Percentiles rank a stretch among this genome's conserved stretches.
Evolutionary conservation across 2,113 vertebrate species (phyloP).

Genomic region (Hoplias malabaricus): DNA sequence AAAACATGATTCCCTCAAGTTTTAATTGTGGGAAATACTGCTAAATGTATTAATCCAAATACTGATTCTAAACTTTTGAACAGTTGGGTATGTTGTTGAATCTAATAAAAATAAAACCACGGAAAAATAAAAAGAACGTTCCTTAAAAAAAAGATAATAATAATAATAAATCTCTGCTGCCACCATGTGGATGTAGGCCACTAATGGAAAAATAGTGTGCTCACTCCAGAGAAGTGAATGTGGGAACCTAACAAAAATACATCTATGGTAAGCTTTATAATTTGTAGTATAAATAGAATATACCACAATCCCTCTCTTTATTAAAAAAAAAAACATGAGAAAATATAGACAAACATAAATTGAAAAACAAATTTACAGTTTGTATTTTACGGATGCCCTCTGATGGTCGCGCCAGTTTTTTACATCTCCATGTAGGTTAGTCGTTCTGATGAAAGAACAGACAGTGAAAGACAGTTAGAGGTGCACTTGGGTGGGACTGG

Average conservation of each 20-base stretch:
- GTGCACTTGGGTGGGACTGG: background rate
- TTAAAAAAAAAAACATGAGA: background rate
- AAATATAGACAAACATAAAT: background rate
- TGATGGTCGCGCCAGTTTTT: background rate
- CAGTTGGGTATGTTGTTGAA: too few relatives aligned
- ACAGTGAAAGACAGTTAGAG: conserved; percentile 18
- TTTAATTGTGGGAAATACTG: too few relatives aligned
- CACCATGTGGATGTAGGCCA: background rate
- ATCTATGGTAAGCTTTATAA: too few relatives aligned
- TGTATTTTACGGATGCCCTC: too few relatives aligned
- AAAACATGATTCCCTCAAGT: too few relatives aligned
- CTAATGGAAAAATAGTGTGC: background rate
- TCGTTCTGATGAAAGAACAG: conserved; percentile 35
- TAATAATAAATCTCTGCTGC: background rate
- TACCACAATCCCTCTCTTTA: too few relatives aligned
- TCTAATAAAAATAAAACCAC: too few relatives aligned
- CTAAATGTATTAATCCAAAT: too few relatives aligned
- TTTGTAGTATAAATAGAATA: too few relatives aligned
- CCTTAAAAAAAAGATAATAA: background rate
- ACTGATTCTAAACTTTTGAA: too few relatives aligned
- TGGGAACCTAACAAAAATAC: background rate
- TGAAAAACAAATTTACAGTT: too few relatives aligned
- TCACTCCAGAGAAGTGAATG: background rate
- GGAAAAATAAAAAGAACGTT: background rate
- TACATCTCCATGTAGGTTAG: conserved; percentile 60